These are phyloP conservation scores for Melieria crassipennis DNA, from an alignment of 2,888 invertebrate species.

Conservation along the genomic window DNA sequence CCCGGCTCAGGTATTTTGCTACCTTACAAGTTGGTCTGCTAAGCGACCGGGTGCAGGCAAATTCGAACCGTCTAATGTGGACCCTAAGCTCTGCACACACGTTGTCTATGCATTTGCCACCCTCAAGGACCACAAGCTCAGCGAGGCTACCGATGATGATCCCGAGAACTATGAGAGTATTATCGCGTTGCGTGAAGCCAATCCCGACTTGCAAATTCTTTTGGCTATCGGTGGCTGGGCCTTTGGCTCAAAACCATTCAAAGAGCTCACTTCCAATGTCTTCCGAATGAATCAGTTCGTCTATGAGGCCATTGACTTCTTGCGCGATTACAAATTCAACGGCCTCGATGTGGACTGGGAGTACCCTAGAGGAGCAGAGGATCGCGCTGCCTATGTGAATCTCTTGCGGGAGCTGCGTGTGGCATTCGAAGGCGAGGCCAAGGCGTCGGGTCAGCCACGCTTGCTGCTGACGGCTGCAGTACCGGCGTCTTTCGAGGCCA, in stretches of 20 bases:
- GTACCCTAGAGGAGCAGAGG: slow-evolving; percentile 89
- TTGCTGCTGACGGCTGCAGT: slow-evolving; percentile 88
- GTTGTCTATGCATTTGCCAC: slow-evolving; percentile 95
- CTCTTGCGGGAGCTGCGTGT: slow-evolving; percentile 84
- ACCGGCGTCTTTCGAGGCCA: slow-evolving; percentile 92
- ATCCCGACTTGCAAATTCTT: slow-evolving; percentile 86
- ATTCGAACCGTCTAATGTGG: slow-evolving; percentile 89
- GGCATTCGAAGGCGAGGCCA: slow-evolving; percentile 93
- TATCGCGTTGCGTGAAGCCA: slow-evolving; percentile 85
- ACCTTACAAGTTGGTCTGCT: slow-evolving; percentile 95
- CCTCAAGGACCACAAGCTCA: slow-evolving; percentile 83
- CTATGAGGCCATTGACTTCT: slow-evolving; percentile 92
- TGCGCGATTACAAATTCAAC: slow-evolving; percentile 90
- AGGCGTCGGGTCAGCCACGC: slow-evolving; percentile 83
- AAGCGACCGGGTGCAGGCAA: slow-evolving; percentile 89
- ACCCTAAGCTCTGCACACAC: slow-evolving; percentile 91
- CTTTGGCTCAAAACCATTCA: slow-evolving; percentile 94
- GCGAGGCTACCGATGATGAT: slow-evolving; percentile 83
- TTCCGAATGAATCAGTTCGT: slow-evolving; percentile 96
- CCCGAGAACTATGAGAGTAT: slow-evolving; percentile 87
- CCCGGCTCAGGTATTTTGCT: slow-evolving; percentile 90
- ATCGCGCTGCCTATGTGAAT: slow-evolving; percentile 84
- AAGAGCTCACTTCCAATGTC: slow-evolving; percentile 88
- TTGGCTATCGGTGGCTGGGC: slow-evolving; percentile 96
- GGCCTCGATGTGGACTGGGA: slow-evolving; percentile 96